Conservation (phyloP, 2,113 vertebrate genomes). For the Oplegnathus fasciatus region DNA sequence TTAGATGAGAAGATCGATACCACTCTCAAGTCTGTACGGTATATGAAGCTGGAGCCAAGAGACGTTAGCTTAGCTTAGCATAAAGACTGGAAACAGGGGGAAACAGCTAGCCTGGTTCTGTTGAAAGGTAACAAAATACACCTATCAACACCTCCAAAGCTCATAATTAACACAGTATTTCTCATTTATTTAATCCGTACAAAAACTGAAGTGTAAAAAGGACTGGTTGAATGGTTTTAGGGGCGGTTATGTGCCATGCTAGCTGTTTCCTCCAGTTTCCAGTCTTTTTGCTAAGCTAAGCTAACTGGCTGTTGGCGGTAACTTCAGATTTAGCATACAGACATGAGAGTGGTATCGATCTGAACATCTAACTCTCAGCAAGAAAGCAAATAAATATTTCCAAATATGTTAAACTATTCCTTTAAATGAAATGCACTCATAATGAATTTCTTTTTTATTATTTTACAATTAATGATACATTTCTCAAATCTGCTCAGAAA, state of each 20-base stretch:
- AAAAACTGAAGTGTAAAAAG: background rate
- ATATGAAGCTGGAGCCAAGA: background rate
- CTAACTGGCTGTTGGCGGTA: background rate
- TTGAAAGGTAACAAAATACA: background rate
- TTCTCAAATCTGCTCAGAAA: conserved; percentile 7
- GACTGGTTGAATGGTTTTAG: background rate
- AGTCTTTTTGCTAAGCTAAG: background rate
- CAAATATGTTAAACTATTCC: background rate
- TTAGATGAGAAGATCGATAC: background rate
- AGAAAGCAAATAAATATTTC: background rate
- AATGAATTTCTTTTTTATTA: background rate
- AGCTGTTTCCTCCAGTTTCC: background rate
- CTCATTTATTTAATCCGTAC: background rate
- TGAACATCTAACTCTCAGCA: background rate
- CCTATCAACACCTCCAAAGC: background rate
- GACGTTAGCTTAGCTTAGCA: background rate
- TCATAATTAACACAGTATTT: background rate
- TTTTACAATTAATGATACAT: background rate
- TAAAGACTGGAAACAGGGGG: conserved; percentile 1
- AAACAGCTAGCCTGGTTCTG: background rate
- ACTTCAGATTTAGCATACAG: too few species aligned
- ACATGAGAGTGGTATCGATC: background rate
- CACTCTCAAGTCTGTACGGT: background rate
- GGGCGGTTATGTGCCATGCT: background rate
- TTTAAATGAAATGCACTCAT: background rate